A percentile compares a stretch with the other conserved stretches of the same genome.
Evolutionary conservation across 2,113 vertebrate genomes (phyloP).

Genomic region (Ursus arctos): DNA sequence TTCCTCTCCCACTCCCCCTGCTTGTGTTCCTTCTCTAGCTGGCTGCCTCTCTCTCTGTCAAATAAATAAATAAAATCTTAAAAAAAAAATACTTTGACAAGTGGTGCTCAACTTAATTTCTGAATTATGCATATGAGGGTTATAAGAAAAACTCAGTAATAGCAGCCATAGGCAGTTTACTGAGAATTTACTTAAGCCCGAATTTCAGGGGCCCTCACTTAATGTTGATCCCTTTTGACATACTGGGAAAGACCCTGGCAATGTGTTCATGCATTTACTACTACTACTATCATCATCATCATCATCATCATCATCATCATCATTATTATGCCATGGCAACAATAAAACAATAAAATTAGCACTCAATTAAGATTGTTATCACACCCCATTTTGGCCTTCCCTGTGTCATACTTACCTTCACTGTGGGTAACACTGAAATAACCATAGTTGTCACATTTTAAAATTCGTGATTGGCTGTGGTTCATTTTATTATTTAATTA

Average conservation of each 20-base stretch:
- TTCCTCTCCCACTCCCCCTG: no score
- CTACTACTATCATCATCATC: not conserved
- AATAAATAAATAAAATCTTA: no score
- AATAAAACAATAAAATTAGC: not conserved
- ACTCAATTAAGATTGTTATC: not conserved
- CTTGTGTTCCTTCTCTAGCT: no score
- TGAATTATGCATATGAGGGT: not conserved
- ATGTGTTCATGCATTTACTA: not conserved
- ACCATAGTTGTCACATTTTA: not conserved
- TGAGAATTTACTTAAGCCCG: not conserved
- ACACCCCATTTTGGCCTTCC: not conserved
- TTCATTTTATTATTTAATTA: not conserved
- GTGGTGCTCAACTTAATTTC: not conserved
- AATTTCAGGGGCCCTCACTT: not conserved
- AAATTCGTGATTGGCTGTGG: not conserved
- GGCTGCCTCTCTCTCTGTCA: no score
- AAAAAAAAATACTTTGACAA: not conserved
- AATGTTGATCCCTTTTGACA: not conserved
- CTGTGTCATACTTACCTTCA: not conserved
- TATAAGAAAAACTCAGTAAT: not conserved
- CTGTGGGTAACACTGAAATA: not conserved
- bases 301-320: not conserved
- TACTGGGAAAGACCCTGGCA: not conserved
- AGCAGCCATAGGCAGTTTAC: not conserved
- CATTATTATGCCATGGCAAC: not conserved